These are phyloP conservation scores for Myocastor coypus DNA, from an alignment of 2,113 vertebrate species.

Conservation along the genomic window DNA sequence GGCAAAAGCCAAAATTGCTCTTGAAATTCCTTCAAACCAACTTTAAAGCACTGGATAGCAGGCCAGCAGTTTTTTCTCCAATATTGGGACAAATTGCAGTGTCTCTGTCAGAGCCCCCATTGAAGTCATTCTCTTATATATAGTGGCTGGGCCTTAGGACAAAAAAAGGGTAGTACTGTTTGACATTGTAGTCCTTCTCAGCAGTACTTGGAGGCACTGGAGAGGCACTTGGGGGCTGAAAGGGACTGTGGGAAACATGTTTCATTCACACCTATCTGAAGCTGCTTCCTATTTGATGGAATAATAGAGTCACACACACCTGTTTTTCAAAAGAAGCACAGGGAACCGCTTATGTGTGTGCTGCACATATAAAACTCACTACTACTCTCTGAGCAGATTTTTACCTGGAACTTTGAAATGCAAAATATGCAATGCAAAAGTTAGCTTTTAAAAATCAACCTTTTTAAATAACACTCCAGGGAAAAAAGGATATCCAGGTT, in stretches of 20 bases:
- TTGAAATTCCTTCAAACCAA: not conserved
- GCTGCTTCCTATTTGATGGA: not conserved
- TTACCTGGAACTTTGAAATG: conserved; percentile 2
- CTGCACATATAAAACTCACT: not conserved
- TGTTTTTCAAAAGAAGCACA: not conserved
- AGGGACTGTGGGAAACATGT: not conserved
- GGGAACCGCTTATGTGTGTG: not conserved
- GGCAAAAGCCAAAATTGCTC: not conserved
- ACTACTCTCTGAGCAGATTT: not conserved
- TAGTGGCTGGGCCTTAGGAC: not conserved
- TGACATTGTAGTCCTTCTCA: not conserved
- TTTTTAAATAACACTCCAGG: not conserved
- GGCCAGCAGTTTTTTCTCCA: not conserved
- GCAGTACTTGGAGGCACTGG: not conserved
- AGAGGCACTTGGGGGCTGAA: not conserved
- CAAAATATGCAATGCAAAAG: conserved; percentile 10
- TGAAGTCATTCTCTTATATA: not conserved
- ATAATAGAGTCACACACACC: not conserved
- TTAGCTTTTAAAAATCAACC: not conserved
- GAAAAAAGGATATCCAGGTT: not conserved
- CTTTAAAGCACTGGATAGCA: not conserved
- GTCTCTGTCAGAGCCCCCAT: not conserved
- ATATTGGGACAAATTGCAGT: not conserved
- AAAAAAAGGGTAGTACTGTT: not conserved
- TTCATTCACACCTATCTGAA: not conserved